Evolutionary conservation across 1,140 invertebrate genomes (phyloP), one percentile per base, ranked within the genome.

Genomic region (Tetranychus urticae): DNA sequence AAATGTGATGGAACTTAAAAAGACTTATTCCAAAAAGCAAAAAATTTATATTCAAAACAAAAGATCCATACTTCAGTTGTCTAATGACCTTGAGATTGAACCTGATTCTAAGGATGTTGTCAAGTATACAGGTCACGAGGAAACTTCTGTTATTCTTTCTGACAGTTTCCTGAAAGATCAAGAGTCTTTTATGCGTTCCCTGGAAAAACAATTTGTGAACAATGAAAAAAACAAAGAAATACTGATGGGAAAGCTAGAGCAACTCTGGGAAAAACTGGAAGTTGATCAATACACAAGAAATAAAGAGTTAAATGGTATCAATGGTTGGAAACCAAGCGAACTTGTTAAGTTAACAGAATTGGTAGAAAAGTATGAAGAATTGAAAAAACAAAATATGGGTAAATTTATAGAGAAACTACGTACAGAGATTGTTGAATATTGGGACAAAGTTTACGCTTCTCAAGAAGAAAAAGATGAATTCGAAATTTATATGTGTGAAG

Each of bases 391-490:
- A 64, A 83, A 84, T 68, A 76, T 85, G 1, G 75, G 78, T 69
- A 75, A 77, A 58, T 85, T 85, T 69, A 75, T 88, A 36, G 77
- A 79, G 1, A 80, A 81, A 67, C 70, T 84, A 1, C 75, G 84
- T 4, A 68, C 73, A 1, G 81, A 88, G 67, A 76, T 88, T 7
- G 69, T 73, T 58, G 68, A 77, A 56, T 78, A 80, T 72, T 88
- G 84, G 83, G 78, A 84, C 61, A 77, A 79, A 65, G 82, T 84
- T 59, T 79, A 79, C 68, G 80, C 79, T 65, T 78, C 78, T 46
- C 71, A 76, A 55, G 67, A 75, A 45, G 74, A 85, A 64, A 73
- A 79, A 31, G 74, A 78, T 23, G 70, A 75, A 46, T 87, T 87
- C 69, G 67, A 72, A 3, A 76, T 78, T 56, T 81, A 76, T 63